Evolutionary conservation across 2,113 vertebrate species (phyloP).

Genomic region (Pungitius pungitius): DNA sequence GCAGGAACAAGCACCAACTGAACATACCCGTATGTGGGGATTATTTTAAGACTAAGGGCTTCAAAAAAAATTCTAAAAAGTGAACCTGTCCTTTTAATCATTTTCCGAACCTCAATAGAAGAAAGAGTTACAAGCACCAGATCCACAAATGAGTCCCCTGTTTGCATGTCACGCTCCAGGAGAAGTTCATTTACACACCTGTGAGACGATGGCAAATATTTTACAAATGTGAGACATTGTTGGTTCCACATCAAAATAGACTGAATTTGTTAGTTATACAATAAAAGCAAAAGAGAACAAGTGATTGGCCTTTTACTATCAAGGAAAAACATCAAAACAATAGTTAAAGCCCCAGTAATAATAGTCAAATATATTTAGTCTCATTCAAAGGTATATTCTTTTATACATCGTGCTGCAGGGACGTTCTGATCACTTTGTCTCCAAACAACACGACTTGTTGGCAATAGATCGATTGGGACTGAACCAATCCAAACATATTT

Average conservation of each 20-base stretch:
- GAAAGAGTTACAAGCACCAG: too few species aligned
- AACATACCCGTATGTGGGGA: not conserved
- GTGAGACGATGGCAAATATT: not conserved
- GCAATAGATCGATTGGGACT: not conserved
- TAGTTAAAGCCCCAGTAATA: not conserved
- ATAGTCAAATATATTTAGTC: not conserved
- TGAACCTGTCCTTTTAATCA: not conserved
- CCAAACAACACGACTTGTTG: not conserved
- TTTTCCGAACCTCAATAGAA: not conserved
- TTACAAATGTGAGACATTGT: not conserved
- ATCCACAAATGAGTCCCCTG: too few species aligned
- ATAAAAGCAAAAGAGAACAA: not conserved
- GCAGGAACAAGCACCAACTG: too few species aligned
- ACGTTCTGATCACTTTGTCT: not conserved
- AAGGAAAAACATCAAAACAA: not conserved
- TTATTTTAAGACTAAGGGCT: not conserved
- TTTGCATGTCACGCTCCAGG: not conserved
- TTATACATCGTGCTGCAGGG: not conserved
- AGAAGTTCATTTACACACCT: not conserved
- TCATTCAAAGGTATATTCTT: not conserved
- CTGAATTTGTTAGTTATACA: not conserved
- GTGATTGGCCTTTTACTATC: not conserved
- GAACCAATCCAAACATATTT: not conserved
- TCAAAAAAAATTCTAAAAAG: not conserved
- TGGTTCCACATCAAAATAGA: not conserved